Evolutionary conservation across 1,140 invertebrate species (phyloP).

Genomic region (Brachionus calyciflorus): DNA sequence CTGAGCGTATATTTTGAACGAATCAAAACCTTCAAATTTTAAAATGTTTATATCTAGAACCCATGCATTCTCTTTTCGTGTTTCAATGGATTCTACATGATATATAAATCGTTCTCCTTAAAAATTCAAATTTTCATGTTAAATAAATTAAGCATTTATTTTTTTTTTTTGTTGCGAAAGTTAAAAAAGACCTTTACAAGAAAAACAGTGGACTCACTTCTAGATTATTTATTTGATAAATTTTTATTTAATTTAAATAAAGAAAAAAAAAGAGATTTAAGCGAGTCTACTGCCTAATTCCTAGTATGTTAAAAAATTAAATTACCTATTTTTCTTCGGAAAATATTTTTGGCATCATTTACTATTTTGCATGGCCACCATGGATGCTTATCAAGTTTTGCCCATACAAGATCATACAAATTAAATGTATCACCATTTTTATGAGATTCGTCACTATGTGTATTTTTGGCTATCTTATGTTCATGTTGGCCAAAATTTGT

Average conservation of each 20-base stretch:
- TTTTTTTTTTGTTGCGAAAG: too few relatives aligned
- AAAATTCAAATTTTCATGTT: not conserved
- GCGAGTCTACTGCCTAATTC: too few relatives aligned
- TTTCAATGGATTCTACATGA: slow-evolving; percentile 18
- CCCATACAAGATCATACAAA: slow-evolving; percentile 30
- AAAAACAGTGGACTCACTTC: too few relatives aligned
- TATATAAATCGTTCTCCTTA: slow-evolving; percentile 9
- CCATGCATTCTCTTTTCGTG: slow-evolving; percentile 7
- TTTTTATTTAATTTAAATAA: too few relatives aligned
- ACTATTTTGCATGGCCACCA: slow-evolving; percentile 43
- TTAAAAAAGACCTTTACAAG: too few relatives aligned
- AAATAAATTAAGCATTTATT: too few relatives aligned
- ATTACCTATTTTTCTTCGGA: not conserved
- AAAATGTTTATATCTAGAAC: slow-evolving; percentile 26
- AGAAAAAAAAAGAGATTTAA: not conserved
- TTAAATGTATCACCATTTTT: not conserved
- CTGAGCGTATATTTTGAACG: slow-evolving; percentile 42
- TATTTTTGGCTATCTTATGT: not conserved
- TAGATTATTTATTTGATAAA: too few relatives aligned
- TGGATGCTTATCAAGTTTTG: slow-evolving; percentile 27
- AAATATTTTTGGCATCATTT: not conserved
- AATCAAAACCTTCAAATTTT: slow-evolving; percentile 32
- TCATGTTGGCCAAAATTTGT: not conserved
- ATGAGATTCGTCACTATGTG: not conserved
- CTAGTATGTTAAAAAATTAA: not conserved